phyloP scores from a whole-genome alignment of 2,797 vertebrate genomes.

The Aphelocoma californica region DNA sequence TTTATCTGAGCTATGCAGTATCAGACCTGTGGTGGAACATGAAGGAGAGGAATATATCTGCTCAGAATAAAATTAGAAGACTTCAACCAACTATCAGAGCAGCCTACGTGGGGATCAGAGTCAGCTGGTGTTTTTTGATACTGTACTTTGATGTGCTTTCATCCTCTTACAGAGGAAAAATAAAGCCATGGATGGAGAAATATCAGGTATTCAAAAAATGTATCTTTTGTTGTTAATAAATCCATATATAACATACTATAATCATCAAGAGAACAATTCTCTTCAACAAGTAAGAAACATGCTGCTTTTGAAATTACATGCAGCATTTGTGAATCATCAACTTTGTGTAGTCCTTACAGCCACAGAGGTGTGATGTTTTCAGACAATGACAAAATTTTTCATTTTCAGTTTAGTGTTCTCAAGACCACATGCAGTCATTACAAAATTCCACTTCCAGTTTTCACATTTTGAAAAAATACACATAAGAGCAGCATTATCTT shows the following conservation, averaged over 20 bases:
- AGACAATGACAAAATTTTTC: not conserved
- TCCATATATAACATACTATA: not conserved
- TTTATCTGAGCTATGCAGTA: not conserved
- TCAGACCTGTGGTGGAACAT: not conserved
- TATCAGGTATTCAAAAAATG: not conserved
- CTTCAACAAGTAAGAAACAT: not conserved
- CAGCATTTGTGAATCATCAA: not conserved
- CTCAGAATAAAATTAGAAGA: not conserved
- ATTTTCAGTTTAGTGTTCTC: not conserved
- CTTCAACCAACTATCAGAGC: not conserved
- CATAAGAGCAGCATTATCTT: not conserved
- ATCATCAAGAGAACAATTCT: not conserved
- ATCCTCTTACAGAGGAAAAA: not conserved
- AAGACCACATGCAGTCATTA: not conserved
- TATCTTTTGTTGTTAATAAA: slow-evolving; percentile 11
- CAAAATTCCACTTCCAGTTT: slow-evolving; percentile 18
- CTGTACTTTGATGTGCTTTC: not conserved
- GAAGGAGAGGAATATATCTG: not conserved
- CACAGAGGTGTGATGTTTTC: not conserved
- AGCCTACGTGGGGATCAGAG: not conserved
- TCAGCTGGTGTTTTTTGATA: not conserved
- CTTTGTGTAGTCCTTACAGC: not conserved
- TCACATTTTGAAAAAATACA: not conserved
- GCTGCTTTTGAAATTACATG: not conserved
- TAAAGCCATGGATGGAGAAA: slow-evolving; percentile 4